These are phyloP conservation scores for Heliconius nattereri DNA, from an alignment of 1,140 invertebrate genomes.

Conservation along the genomic window DNA sequence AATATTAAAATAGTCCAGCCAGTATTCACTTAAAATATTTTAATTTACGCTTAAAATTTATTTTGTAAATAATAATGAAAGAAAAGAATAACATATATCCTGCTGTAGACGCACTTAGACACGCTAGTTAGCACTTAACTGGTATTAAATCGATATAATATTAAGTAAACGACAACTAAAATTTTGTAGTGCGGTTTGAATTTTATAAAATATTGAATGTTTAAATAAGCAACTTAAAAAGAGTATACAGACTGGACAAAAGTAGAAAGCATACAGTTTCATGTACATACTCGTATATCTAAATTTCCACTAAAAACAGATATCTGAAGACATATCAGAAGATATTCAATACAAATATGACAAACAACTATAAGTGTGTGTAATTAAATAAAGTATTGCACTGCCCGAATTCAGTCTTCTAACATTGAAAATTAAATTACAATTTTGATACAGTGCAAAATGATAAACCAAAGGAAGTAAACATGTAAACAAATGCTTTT, in stretches of 20 bases:
- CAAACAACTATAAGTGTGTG: neutral
- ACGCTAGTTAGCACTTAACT: neutral
- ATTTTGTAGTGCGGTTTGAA: neutral
- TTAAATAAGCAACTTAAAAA: neutral
- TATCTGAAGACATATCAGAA: neutral
- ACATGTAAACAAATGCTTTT: neutral
- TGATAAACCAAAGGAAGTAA: neutral
- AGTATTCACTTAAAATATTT: neutral
- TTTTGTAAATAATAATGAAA: too few species aligned
- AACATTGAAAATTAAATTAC: conserved; percentile 34
- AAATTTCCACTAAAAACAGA: neutral
- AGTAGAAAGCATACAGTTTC: neutral
- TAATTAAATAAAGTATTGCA: conserved; percentile 37
- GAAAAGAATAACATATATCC: neutral
- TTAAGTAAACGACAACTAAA: neutral
- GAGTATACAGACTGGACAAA: neutral
- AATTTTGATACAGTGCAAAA: conserved; percentile 34
- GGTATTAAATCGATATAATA: neutral
- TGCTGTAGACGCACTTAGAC: neutral
- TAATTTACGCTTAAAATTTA: neutral
- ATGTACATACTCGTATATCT: neutral
- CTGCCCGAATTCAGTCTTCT: conserved; percentile 48
- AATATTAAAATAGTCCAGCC: neutral
- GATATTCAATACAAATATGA: neutral
- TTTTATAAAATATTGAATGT: neutral